These are phyloP conservation scores for Oscheius myriophilus DNA, from an alignment of 2,888 invertebrate genomes.

Conservation along the genomic window DNA sequence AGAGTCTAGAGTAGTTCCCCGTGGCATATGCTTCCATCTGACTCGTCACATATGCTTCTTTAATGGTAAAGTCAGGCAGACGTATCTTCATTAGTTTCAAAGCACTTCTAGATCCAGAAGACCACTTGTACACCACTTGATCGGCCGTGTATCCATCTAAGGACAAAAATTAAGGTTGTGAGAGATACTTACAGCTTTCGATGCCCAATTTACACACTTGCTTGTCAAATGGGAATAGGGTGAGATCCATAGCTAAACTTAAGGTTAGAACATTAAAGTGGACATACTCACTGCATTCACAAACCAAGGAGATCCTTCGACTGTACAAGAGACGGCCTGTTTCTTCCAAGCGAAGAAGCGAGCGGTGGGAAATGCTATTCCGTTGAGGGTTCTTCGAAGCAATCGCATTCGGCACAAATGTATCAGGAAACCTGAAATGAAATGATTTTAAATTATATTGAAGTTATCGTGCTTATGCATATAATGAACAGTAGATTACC, in stretches of 20 bases:
- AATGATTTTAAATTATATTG: no score
- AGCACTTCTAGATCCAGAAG: slow-evolving; percentile 54
- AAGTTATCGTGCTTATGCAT: no score
- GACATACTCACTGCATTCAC: slow-evolving; percentile 57
- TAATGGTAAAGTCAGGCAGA: slow-evolving; percentile 67
- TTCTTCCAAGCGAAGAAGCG: slow-evolving; percentile 55
- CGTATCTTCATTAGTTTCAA: slow-evolving; percentile 60
- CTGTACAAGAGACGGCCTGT: slow-evolving; percentile 62
- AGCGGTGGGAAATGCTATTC: slow-evolving; percentile 67
- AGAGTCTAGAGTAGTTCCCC: slow-evolving; percentile 67
- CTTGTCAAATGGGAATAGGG: slow-evolving; percentile 67
- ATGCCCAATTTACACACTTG: slow-evolving; percentile 69
- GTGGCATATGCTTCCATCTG: slow-evolving; percentile 66
- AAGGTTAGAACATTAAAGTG: background rate
- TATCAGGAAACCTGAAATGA: slow-evolving; percentile 55
- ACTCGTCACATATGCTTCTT: slow-evolving; percentile 66
- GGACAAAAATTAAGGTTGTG: background rate
- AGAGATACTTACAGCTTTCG: slow-evolving; percentile 64
- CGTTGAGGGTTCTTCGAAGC: slow-evolving; percentile 67
- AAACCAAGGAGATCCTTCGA: slow-evolving; percentile 63
- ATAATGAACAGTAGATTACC: slow-evolving; percentile 50
- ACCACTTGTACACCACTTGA: slow-evolving; percentile 67
- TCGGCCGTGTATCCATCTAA: slow-evolving; percentile 68
- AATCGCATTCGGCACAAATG: slow-evolving; percentile 68
- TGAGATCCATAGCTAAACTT: slow-evolving; percentile 56